Evolutionary conservation across 2,888 invertebrate species (phyloP), one percentile per base, ranked within the genome.

Genomic region (Microplitis manilae): DNA sequence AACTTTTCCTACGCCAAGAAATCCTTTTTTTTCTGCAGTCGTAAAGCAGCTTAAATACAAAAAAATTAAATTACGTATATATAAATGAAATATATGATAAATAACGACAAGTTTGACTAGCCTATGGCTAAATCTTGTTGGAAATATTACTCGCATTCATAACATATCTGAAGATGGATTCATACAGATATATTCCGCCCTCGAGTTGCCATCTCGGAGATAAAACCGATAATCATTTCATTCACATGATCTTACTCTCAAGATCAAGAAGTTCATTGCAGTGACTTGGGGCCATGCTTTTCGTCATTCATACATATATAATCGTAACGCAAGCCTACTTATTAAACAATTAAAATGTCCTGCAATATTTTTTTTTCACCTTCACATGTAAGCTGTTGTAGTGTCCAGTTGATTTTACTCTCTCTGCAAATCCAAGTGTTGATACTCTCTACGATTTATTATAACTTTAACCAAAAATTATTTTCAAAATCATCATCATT

Each of bases 281-380:
- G 60, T 68, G 15, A 72, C 70, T 76, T 62, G 70, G 20, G 81
- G 74, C 77, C 61, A 75, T 80, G 62, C 70, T 77, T 79, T 79
- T 78, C 74, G 72, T 76, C 77, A 73, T 78, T 78, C 20, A 69
- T 59, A 69, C 64, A 50, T 50, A 50, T 50, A 50, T 50, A 50
- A 50, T 50, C 50, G 50, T 50, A 13, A 8, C 50, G 8, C 13
- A 62, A 75, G 75, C 78, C 78, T 75, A 76, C 79, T 85, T 85
- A 86, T 86, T 85, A 86, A 81, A 84, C 82, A 86, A 86, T 86
- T 86, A 86, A 85, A 85, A 80, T 81, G 84, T 85, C 84, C 78
- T 76, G 70, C 79, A 39, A 39, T 13, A 50, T 50, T 50, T 13
- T 50, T 50, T 50, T 2, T 13, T 13, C 50, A 13, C 8, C 13